These are phyloP conservation scores for Ethmia dodecea DNA, from an alignment of 2,888 invertebrate species.

Conservation along the genomic window DNA sequence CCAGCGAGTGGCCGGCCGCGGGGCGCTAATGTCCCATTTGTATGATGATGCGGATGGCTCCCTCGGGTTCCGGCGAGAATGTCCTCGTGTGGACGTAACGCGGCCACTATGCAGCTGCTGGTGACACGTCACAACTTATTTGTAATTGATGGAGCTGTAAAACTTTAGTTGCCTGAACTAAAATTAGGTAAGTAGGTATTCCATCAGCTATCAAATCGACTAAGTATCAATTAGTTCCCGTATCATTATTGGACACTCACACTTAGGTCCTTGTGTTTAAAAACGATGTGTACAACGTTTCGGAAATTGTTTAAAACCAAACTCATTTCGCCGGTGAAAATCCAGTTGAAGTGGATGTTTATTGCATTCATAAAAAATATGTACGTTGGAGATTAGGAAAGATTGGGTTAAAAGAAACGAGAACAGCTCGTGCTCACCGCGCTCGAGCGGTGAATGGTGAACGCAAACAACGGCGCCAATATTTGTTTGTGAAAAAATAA, in stretches of 20 bases:
- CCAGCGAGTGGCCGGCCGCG: constrained; percentile 25
- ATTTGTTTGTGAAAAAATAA: constrained; percentile 59
- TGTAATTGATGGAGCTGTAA: too few relatives aligned
- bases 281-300: too few relatives aligned
- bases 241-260: too few relatives aligned
- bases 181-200: too few relatives aligned
- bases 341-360: too few relatives aligned
- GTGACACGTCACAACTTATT: constrained; percentile 19
- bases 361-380: constrained; percentile 6
- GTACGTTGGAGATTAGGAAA: constrained; percentile 9
- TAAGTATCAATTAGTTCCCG: too few relatives aligned
- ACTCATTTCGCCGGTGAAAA: too few relatives aligned
- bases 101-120: constrained; percentile 13
- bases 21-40: constrained; percentile 72
- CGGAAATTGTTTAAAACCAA: too few relatives aligned
- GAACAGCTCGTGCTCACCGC: neutral
- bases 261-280: too few relatives aligned
- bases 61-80: constrained; percentile 36
- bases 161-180: too few relatives aligned
- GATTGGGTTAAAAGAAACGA: constrained; percentile 7
- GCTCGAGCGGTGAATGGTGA: constrained; percentile 28
- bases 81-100: constrained; percentile 28
- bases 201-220: too few relatives aligned
- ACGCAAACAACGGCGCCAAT: constrained; percentile 45
- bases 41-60: constrained; percentile 61